These are phyloP conservation scores for Erithacus rubecula DNA, from an alignment of 2,797 vertebrate genomes.

Conservation along the genomic window DNA sequence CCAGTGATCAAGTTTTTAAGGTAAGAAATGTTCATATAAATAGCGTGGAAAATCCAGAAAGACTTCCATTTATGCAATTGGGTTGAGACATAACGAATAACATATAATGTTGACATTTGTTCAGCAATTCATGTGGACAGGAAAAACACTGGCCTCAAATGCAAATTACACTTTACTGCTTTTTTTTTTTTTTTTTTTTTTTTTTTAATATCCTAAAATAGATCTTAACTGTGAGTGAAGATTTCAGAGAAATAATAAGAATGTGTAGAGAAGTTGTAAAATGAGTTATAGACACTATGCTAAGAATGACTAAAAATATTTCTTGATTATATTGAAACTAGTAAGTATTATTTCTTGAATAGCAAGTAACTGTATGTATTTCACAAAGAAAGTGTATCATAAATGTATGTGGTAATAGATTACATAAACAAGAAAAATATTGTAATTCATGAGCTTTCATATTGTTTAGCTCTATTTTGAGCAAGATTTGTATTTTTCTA, in stretches of 20 bases:
- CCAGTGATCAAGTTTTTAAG: background rate
- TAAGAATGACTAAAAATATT: background rate
- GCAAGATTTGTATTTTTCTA: background rate
- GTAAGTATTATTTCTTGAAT: background rate
- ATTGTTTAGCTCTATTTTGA: background rate
- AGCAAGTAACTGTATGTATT: background rate
- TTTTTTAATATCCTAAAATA: background rate
- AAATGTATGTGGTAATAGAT: background rate
- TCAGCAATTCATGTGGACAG: background rate
- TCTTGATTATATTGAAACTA: background rate
- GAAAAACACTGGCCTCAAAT: background rate
- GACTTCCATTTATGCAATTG: background rate
- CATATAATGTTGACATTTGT: background rate
- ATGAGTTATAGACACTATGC: rapidly evolving
- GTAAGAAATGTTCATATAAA: background rate
- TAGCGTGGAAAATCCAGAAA: background rate
- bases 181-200: no score
- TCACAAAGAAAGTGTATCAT: background rate
- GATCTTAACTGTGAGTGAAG: background rate
- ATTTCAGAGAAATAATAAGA: background rate
- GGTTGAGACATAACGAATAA: background rate
- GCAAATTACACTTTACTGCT: rapidly evolving
- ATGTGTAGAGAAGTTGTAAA: background rate
- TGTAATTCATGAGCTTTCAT: background rate
- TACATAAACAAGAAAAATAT: background rate